Evolutionary conservation across 1,140 invertebrate genomes (phyloP), one percentile per base, ranked within the genome.

Genomic region (Ceratitis capitata): DNA sequence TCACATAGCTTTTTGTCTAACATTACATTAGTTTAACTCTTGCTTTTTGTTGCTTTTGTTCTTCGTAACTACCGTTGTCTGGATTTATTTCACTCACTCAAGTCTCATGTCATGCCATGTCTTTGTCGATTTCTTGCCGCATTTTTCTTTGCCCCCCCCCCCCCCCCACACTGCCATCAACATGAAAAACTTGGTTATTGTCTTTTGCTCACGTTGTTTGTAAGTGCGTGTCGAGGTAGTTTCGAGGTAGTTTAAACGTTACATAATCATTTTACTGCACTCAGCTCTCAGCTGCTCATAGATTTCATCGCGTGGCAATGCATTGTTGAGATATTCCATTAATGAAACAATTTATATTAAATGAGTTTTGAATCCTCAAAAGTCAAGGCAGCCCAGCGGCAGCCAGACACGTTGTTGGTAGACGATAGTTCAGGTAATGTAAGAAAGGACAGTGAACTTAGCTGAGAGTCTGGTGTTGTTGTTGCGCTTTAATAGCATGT

Each of bases 301-400:
- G 39, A 47, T 78, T 78, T 78, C 69, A 42, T 69, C 45, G 39
- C 69, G 23, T 69, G 42, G 39, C 69, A 45, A 45, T 23, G 39
- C 7, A 78, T 78, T 78, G 39, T 45, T 78, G 35, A 6, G 3
- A 78, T 78, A 45, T 78, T 78, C 45, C n/a, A 78, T 78, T 42
- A 78, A 78, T 78, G n/a, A 78, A 78, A 78, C 69, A 78, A 78
- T 78, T 78, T 78, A 78, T 78, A 78, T 78, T 78, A 78, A 47
- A 78, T 78, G 35, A 78, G n/a, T 74, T n/a, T n/a, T 45, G 23
- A 45, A 45, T 7, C 69, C 35, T n/a, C 39, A 78, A n/a, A 74
- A 39, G 64, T 74, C 29, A 74, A 74, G 64, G 19, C 29, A 39
- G 14, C 29, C 19, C 51, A 56, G 51, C 51, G 23, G 51, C 51